These are phyloP conservation scores for Sesia bembeciformis DNA, from an alignment of 2,888 invertebrate genomes.

Conservation along the genomic window DNA sequence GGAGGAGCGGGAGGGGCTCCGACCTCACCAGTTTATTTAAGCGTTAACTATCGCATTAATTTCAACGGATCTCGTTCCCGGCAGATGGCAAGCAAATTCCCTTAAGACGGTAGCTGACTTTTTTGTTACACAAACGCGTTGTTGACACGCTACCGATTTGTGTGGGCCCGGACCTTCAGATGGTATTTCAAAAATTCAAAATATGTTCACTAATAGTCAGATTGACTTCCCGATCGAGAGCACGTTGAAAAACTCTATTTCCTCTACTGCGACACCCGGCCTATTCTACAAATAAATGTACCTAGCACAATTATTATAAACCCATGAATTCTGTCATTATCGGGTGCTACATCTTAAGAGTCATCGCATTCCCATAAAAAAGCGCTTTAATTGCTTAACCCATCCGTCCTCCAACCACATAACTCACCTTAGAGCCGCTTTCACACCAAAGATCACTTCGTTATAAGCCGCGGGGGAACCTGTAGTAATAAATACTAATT, in stretches of 20 bases:
- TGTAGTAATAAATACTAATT: slow-evolving; percentile 70
- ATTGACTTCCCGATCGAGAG: neutral
- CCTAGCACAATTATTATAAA: slow-evolving; percentile 27
- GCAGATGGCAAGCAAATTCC: slow-evolving; percentile 59
- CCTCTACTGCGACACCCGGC: neutral
- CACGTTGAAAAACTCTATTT: neutral
- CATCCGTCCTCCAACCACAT: slow-evolving; percentile 51
- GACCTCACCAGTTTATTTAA: slow-evolving; percentile 47
- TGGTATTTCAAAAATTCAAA: slow-evolving; percentile 11
- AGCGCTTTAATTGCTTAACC: slow-evolving; percentile 63
- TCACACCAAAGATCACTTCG: slow-evolving; percentile 47
- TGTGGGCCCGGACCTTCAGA: slow-evolving; percentile 32
- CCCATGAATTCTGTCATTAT: slow-evolving; percentile 54
- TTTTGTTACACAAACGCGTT: slow-evolving; percentile 30
- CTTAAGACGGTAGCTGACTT: slow-evolving; percentile 38
- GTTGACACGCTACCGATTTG: slow-evolving; percentile 51
- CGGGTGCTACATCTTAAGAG: slow-evolving; percentile 48
- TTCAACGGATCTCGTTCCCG: slow-evolving; percentile 46
- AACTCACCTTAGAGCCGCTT: slow-evolving; percentile 51
- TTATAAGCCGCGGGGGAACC: slow-evolving; percentile 29
- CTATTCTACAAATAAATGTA: slow-evolving; percentile 16
- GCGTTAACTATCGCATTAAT: slow-evolving; percentile 64
- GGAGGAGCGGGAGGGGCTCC: slow-evolving; percentile 29
- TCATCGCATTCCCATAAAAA: slow-evolving; percentile 49
- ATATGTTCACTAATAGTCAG: slow-evolving; percentile 7